Base-by-base conservation (phyloP, 2,888 invertebrate species). In the Isoperla grammatica region DNA sequence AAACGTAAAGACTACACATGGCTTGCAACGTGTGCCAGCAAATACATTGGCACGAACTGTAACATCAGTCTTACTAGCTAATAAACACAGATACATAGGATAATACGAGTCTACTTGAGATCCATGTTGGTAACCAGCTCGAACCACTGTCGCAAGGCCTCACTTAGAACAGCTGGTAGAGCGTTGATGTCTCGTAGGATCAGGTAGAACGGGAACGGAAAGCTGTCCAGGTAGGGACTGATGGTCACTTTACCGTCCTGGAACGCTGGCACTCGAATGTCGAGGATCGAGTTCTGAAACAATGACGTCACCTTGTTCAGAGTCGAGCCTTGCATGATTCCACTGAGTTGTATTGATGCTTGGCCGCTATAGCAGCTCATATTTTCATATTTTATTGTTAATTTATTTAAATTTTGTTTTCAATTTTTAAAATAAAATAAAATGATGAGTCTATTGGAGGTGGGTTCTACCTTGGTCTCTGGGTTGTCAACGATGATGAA, bases 71-170 rank as follows among this genome's bases (percentile, higher is more conserved):
- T n/a, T n/a, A n/a, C n/a, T n/a, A n/a, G n/a, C n/a, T n/a, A n/a
- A n/a, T n/a, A n/a, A n/a, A n/a, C n/a, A n/a, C n/a, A n/a, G n/a
- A n/a, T n/a, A n/a, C n/a, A n/a, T n/a, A n/a, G n/a, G n/a, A n/a
- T n/a, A n/a, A n/a, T n/a, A n/a, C 29, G 40, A 40, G 15, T 40
- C 17, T 45, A 45, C 19, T 45, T 45, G 5, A 2, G 15, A 17
- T 62, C 63, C 35, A 39, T 58, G 56, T 58, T 58, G 15, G 87
- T 87, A 12, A 96, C 92, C 62, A 98, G 78, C 78, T 99, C 98
- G 74, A 99, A 99, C 99, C 99, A 99, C 72, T 99, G 98, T 60
- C 97, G 78, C 63, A 99, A 79, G 0, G 98, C 97, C 73, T 99
- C 97, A 68, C 97, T 93, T 23, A 99, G 78, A 1, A 96, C 92